Conservation (phyloP, 2,113 vertebrate genomes). For the Anarhynchus alexandrinus region DNA sequence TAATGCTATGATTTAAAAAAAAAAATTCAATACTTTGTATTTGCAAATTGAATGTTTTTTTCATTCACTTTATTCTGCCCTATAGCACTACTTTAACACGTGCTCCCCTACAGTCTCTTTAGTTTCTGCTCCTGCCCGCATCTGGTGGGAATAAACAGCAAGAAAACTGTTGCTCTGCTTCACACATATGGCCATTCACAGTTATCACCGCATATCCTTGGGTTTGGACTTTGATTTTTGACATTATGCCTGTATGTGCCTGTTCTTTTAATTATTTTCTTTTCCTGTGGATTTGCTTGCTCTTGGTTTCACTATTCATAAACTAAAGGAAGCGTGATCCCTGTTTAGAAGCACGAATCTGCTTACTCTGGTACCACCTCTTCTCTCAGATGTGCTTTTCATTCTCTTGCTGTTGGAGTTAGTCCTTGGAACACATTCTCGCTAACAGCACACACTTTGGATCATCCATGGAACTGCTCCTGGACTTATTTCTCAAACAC, state of each 20-base stretch:
- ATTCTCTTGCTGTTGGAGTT: not conserved
- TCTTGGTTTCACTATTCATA: not conserved
- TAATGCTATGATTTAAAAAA: not conserved
- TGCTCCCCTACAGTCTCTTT: not conserved
- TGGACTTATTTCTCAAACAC: not conserved
- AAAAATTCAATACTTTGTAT: not conserved
- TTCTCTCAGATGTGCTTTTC: not conserved
- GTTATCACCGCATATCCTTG: not conserved
- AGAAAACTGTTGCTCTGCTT: not conserved
- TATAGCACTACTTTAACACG: not conserved
- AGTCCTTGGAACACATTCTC: not conserved
- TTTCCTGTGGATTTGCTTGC: not conserved
- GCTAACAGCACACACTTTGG: not conserved
- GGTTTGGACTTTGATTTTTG: not conserved
- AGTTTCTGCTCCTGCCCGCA: not conserved
- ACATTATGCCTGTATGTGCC: not conserved
- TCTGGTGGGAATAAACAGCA: not conserved
- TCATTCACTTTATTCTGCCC: not conserved
- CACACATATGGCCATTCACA: not conserved
- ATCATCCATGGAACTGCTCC: not conserved
- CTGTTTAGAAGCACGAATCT: not conserved
- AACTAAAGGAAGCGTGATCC: not conserved
- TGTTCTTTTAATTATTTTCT: not conserved
- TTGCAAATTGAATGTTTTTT: accelerated
- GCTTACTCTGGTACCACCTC: not conserved